Percentiles rank a stretch among this genome's conserved stretches.
These are phyloP conservation scores for Tapirus indicus DNA, from an alignment of 2,797 vertebrate species.

Conservation along the genomic window DNA sequence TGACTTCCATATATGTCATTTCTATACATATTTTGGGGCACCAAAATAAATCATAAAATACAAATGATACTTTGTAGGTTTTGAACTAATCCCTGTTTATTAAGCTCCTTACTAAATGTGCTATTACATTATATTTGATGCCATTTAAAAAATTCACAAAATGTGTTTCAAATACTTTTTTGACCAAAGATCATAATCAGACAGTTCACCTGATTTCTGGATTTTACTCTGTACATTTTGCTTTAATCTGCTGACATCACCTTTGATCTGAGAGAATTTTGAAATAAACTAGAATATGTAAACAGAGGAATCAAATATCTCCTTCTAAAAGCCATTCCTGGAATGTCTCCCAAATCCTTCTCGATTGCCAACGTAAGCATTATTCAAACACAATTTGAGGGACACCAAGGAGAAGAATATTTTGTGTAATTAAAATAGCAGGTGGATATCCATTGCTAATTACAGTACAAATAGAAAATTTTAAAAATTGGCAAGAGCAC, in stretches of 20 bases:
- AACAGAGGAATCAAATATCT: conserved; percentile 7
- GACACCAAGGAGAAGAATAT: neutral
- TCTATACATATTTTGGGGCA: neutral
- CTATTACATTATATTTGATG: neutral
- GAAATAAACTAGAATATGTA: conserved; percentile 41
- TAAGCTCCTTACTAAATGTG: neutral
- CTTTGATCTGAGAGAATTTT: conserved; percentile 1
- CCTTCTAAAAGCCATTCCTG: neutral
- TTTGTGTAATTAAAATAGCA: neutral
- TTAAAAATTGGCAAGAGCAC: neutral
- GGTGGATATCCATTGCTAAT: neutral
- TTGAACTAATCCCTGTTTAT: neutral
- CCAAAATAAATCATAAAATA: neutral
- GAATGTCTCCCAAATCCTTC: neutral
- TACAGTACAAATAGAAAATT: neutral
- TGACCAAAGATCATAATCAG: neutral
- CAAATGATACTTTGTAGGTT: neutral
- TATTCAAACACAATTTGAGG: neutral
- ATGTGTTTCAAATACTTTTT: neutral
- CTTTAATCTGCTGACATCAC: neutral
- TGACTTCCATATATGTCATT: neutral
- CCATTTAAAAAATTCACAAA: neutral
- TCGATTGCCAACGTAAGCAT: neutral
- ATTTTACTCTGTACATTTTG: conserved; percentile 38
- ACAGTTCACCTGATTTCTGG: neutral